Conservation (phyloP, 2,888 invertebrate species). For the Drosophila fulvimacula region DNA sequence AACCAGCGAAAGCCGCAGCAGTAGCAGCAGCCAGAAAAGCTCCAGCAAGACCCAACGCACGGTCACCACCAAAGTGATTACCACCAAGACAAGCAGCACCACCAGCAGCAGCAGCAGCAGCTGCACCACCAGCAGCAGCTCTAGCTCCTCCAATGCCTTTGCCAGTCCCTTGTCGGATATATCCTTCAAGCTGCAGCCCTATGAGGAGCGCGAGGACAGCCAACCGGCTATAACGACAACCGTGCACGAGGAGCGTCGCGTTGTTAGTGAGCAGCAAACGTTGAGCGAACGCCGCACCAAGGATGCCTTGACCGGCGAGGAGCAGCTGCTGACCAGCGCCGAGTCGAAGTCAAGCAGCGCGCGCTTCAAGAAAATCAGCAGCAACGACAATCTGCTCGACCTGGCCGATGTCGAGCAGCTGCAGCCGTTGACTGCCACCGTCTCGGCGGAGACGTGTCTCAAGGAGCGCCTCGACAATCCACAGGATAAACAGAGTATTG, state of each 20-base stretch:
- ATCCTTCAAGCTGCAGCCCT: constrained; percentile 78
- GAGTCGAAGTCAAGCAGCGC: constrained; percentile 78
- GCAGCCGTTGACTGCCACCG: constrained; percentile 83
- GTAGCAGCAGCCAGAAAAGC: constrained; percentile 33
- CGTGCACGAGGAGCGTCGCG: constrained; percentile 77
- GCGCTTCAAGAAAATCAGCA: constrained; percentile 80
- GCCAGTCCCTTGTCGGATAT: constrained; percentile 51
- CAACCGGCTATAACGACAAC: constrained; percentile 48
- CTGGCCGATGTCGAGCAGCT: constrained; percentile 68
- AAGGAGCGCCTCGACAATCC: constrained; percentile 81
- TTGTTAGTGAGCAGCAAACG: constrained; percentile 76
- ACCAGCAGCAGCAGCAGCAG: constrained; percentile 33
- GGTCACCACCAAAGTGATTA: constrained; percentile 60
- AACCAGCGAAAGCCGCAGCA: constrained; percentile 29
- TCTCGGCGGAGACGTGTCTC: constrained; percentile 82
- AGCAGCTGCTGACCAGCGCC: constrained; percentile 76
- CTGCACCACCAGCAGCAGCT: constrained; percentile 18
- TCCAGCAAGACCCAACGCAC: constrained; percentile 52
- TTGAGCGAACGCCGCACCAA: constrained; percentile 75
- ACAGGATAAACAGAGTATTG: constrained; percentile 84
- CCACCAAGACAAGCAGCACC: constrained; percentile 64
- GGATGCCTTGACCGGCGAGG: constrained; percentile 77
- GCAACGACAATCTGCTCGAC: constrained; percentile 78
- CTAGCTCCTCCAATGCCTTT: constrained; percentile 15
- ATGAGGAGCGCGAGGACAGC: constrained; percentile 66